Evolutionary conservation across 2,888 invertebrate genomes (phyloP).

Genomic region (Zaprionus lineosus): DNA sequence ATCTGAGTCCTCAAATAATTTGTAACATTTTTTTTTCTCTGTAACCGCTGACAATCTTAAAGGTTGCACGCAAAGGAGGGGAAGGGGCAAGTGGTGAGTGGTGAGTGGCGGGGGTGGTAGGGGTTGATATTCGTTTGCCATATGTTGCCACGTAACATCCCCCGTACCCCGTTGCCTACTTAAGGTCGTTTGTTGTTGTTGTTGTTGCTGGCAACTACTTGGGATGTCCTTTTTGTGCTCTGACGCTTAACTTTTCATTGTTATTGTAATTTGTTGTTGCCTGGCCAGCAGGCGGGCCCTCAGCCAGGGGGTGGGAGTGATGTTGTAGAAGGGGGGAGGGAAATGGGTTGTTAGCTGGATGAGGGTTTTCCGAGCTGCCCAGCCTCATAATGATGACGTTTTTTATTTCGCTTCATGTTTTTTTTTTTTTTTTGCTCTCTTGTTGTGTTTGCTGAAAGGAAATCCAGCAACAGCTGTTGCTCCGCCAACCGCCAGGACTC

Average conservation of each 20-base stretch:
- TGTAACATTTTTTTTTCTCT: conserved; percentile 31
- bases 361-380: conserved; percentile 15
- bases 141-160: conserved; percentile 57
- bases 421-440: conserved; percentile 8
- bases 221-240: conserved; percentile 64
- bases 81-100: not conserved
- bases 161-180: not conserved
- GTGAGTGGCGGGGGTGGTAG: too few relatives aligned
- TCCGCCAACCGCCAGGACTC: conserved; percentile 46
- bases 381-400: conserved; percentile 60
- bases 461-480: conserved; percentile 63
- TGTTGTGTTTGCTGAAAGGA: conserved; percentile 17
- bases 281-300: conserved; percentile 13
- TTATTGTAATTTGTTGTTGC: conserved; percentile 68
- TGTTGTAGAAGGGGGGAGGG: too few relatives aligned
- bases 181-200: conserved; percentile 11
- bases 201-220: conserved; percentile 47
- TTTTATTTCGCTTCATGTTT: conserved; percentile 17
- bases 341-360: too few relatives aligned
- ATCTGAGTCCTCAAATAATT: conserved; percentile 35
- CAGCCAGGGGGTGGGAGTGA: too few relatives aligned
- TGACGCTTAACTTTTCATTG: conserved; percentile 74
- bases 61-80: conserved; percentile 18
- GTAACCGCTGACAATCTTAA: conserved; percentile 57
- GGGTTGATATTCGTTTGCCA: conserved; percentile 51